Conservation (phyloP, 2,888 invertebrate species). For the Emmelina monodactyla region DNA sequence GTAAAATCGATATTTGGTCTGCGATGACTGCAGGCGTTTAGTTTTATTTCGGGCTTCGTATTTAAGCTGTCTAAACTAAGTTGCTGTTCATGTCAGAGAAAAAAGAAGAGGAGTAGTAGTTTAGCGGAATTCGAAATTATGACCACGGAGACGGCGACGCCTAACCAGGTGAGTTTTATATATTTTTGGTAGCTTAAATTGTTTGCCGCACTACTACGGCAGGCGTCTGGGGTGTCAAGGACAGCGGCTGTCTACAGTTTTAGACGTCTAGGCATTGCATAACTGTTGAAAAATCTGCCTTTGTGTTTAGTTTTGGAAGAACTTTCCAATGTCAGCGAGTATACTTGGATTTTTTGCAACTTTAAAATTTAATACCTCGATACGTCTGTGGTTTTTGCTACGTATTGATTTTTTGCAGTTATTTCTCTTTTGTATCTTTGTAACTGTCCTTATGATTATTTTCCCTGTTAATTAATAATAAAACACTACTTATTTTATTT, state of each 20-base stretch:
- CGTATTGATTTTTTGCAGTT: too few relatives aligned
- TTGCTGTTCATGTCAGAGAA: conserved; percentile 56
- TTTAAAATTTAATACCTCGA: too few relatives aligned
- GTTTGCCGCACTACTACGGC: conserved; percentile 29
- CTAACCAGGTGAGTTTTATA: conserved; percentile 54
- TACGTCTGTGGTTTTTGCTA: too few relatives aligned
- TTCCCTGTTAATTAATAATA: too few relatives aligned
- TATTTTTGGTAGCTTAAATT: not conserved
- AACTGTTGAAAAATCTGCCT: too few relatives aligned
- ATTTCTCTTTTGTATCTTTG: too few relatives aligned
- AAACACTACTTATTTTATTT: too few relatives aligned
- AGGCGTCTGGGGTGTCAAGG: conserved; percentile 34
- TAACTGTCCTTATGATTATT: too few relatives aligned
- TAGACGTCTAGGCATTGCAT: conserved; percentile 25
- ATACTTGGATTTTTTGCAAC: too few relatives aligned
- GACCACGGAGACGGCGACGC: conserved; percentile 63
- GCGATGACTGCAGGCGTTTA: conserved; percentile 23
- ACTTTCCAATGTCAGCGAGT: too few relatives aligned
- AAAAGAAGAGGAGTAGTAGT: conserved; percentile 44
- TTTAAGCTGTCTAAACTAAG: conserved; percentile 37
- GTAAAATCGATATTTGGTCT: conserved; percentile 39
- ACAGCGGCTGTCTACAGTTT: conserved; percentile 28
- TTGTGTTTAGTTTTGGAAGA: too few relatives aligned
- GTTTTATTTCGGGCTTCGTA: conserved; percentile 20
- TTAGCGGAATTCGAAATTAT: conserved; percentile 44